Conservation (phyloP, 2,888 invertebrate species). For the Tachina lurida region DNA sequence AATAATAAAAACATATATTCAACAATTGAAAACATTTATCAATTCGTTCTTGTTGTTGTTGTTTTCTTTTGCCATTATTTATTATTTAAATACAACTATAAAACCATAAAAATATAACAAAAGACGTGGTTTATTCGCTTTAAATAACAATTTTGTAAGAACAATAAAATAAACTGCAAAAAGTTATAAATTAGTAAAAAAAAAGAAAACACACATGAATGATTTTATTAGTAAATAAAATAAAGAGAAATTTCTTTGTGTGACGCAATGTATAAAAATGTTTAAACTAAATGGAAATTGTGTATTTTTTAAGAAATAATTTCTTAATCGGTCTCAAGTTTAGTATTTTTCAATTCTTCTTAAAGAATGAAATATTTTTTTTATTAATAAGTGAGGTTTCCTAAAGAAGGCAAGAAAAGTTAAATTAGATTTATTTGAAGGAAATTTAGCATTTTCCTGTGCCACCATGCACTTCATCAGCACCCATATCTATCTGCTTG, state of each 20-base stretch:
- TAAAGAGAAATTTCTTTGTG: not conserved
- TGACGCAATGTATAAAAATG: not conserved
- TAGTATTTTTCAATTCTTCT: no score
- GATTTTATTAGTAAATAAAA: conserved; percentile 5
- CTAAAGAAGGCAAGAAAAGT: no score
- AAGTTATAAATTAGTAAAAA: conserved; percentile 18
- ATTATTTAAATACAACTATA: conserved; percentile 49
- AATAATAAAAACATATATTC: not conserved
- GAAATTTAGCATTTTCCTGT: no score
- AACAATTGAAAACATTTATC: conserved; percentile 49
- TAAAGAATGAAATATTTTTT: no score
- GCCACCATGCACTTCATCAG: no score
- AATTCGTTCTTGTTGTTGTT: conserved; percentile 1
- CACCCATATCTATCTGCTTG: no score
- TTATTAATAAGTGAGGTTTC: no score
- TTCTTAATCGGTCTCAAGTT: no score
- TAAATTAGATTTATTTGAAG: no score
- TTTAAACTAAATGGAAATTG: no score
- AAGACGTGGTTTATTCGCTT: conserved; percentile 36
- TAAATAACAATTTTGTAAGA: conserved; percentile 9
- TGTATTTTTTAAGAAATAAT: not conserved
- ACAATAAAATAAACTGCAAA: conserved; percentile 32
- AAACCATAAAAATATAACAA: conserved; percentile 36
- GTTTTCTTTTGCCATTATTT: conserved; percentile 11
- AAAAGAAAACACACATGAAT: not conserved